Percentiles rank a stretch among this genome's conserved stretches.
phyloP scores from a whole-genome alignment of 2,888 invertebrate species.

The Cybosia mesomella region DNA sequence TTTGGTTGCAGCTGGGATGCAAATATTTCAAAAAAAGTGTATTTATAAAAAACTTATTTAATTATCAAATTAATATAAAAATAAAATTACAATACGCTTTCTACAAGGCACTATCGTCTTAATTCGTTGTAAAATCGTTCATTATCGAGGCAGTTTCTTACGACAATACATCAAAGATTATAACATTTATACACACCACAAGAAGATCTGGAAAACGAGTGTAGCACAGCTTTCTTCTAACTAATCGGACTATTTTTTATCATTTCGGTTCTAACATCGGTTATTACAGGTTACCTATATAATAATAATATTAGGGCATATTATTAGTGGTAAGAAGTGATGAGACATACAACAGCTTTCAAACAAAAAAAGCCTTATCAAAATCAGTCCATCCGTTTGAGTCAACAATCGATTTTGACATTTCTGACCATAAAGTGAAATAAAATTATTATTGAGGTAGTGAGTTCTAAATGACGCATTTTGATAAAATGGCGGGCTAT shows the following conservation, averaged over 20 bases:
- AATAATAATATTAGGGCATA: not conserved
- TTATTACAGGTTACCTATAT: not conserved
- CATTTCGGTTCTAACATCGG: not conserved
- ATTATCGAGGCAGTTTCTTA: slow-evolving; percentile 11
- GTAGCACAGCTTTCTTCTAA: not conserved
- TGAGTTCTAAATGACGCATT: not conserved
- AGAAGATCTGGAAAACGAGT: slow-evolving; percentile 7
- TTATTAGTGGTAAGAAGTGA: not conserved
- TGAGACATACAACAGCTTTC: not conserved
- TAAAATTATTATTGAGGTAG: not conserved
- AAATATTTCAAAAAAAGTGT: not conserved
- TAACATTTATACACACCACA: slow-evolving; percentile 6
- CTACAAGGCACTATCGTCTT: slow-evolving; percentile 54
- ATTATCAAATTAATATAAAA: slow-evolving; percentile 44
- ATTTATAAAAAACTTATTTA: slow-evolving; percentile 42
- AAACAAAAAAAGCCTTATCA: not conserved
- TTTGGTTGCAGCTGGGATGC: not conserved
- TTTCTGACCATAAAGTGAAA: not conserved
- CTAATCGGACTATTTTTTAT: not conserved
- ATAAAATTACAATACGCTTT: slow-evolving; percentile 49
- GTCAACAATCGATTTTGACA: no score
- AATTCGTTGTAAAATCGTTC: slow-evolving; percentile 50
- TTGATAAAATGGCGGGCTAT: not conserved
- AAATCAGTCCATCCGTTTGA: not conserved
- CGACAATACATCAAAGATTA: no score